Conservation (phyloP, 2,113 vertebrate species). For the Lepisosteus oculatus region DNA sequence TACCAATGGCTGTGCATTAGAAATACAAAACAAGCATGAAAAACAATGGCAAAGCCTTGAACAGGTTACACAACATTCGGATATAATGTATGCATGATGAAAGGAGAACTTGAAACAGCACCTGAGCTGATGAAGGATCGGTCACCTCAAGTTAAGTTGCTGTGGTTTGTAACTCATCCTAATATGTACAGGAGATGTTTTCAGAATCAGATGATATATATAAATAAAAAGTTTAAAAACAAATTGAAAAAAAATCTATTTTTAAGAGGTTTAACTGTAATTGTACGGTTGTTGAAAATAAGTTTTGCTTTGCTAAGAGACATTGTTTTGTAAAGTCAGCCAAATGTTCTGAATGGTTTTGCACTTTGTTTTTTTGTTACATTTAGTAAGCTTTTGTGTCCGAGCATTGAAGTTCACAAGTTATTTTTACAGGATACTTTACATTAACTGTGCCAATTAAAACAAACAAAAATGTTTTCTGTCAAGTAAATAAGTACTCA, state of each 20-base stretch:
- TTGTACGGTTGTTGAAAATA: conserved; percentile 41
- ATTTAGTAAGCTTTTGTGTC: conserved; percentile 67
- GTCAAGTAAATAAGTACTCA: background rate
- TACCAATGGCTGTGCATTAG: no score
- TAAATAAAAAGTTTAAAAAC: conserved; percentile 47
- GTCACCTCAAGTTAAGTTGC: conserved; percentile 9
- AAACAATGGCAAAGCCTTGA: no score
- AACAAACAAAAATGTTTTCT: conserved; percentile 54
- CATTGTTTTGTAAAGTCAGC: conserved; percentile 50
- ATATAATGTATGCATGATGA: conserved; percentile 12
- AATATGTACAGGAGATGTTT: conserved; percentile 51
- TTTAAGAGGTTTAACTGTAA: conserved; percentile 60
- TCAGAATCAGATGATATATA: conserved; percentile 25
- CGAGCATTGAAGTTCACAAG: conserved; percentile 61
- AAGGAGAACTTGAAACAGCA: conserved; percentile 14
- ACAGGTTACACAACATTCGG: background rate
- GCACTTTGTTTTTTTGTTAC: conserved; percentile 61
- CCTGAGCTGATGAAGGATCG: background rate
- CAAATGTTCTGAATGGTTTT: conserved; percentile 61
- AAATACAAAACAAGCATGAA: no score
- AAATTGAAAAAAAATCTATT: conserved; percentile 59
- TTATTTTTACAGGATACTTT: conserved; percentile 42
- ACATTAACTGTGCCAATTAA: conserved; percentile 78
- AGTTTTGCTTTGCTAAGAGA: conserved; percentile 60
- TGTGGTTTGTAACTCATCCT: conserved; percentile 31